Conservation (phyloP, 2,888 invertebrate genomes). For the Drepana falcataria region DNA sequence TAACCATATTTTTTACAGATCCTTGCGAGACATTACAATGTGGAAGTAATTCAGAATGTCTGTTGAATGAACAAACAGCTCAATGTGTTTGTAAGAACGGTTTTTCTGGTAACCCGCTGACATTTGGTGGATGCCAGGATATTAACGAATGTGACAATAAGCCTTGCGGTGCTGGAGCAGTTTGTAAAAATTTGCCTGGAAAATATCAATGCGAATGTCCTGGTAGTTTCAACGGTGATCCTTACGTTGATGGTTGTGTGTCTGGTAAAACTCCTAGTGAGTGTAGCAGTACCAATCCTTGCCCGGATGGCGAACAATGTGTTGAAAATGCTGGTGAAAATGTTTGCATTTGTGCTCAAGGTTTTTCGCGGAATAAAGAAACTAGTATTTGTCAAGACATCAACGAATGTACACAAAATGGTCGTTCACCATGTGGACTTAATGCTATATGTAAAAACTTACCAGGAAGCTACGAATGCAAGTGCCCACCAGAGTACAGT, state of each 20-base stretch:
- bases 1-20: slow-evolving; percentile 76
- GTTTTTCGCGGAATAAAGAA: slow-evolving; percentile 87
- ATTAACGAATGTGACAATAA: slow-evolving; percentile 91
- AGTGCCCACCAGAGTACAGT: slow-evolving; percentile 91
- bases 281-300: slow-evolving; percentile 87
- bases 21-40: slow-evolving; percentile 93
- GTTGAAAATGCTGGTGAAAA: slow-evolving; percentile 87
- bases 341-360: slow-evolving; percentile 93
- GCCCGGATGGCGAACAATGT: slow-evolving; percentile 91
- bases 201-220: slow-evolving; percentile 93
- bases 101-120: slow-evolving; percentile 84
- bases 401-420: slow-evolving; percentile 89
- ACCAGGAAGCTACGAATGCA: slow-evolving; percentile 95
- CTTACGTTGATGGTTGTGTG: slow-evolving; percentile 87
- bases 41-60: slow-evolving; percentile 92
- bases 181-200: slow-evolving; percentile 93
- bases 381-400: slow-evolving; percentile 89
- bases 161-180: slow-evolving; percentile 90
- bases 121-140: slow-evolving; percentile 87
- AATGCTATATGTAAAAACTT: slow-evolving; percentile 95
- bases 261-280: slow-evolving; percentile 81
- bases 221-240: slow-evolving; percentile 87
- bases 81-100: slow-evolving; percentile 91
- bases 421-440: slow-evolving; percentile 89
- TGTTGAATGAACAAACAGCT: slow-evolving; percentile 88